Evolutionary conservation across 1,140 invertebrate species (phyloP).

Genomic region (Drosophila equinoxialis): DNA sequence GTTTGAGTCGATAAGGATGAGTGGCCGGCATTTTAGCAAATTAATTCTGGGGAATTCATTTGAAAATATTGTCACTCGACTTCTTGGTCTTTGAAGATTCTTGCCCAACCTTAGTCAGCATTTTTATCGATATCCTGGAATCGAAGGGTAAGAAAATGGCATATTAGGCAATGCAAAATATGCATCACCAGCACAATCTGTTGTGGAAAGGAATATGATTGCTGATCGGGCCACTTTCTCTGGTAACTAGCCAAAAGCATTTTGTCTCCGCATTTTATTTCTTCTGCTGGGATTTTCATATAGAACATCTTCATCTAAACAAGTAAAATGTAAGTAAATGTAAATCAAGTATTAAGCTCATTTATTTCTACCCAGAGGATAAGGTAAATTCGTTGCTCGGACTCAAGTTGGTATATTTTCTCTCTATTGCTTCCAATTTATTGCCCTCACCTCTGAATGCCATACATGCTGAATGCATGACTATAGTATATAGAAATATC

Average conservation of each 20-base stretch:
- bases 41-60: constrained; percentile 25
- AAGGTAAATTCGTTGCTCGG: not conserved
- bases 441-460: constrained; percentile 11
- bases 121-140: constrained; percentile 1
- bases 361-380: not conserved
- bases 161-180: not conserved
- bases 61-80: constrained; percentile 20
- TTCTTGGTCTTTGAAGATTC: constrained; percentile 1
- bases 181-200: not conserved
- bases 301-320: too few relatives aligned
- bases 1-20: not conserved
- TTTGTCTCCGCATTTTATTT: too few relatives aligned
- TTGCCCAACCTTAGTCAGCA: constrained; percentile 14
- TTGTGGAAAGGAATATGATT: not conserved
- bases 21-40: constrained; percentile 18
- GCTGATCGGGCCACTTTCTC: too few relatives aligned
- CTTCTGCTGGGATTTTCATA: too few relatives aligned
- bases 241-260: too few relatives aligned
- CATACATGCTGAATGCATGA: not conserved
- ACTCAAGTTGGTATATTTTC: not conserved
- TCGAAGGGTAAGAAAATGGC: not conserved
- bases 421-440: constrained; percentile 7
- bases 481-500: not conserved
- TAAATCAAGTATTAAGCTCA: too few relatives aligned
- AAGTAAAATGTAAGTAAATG: too few relatives aligned